Evolutionary conservation across 2,888 invertebrate genomes (phyloP).

Genomic region (Caradrina kadenii): DNA sequence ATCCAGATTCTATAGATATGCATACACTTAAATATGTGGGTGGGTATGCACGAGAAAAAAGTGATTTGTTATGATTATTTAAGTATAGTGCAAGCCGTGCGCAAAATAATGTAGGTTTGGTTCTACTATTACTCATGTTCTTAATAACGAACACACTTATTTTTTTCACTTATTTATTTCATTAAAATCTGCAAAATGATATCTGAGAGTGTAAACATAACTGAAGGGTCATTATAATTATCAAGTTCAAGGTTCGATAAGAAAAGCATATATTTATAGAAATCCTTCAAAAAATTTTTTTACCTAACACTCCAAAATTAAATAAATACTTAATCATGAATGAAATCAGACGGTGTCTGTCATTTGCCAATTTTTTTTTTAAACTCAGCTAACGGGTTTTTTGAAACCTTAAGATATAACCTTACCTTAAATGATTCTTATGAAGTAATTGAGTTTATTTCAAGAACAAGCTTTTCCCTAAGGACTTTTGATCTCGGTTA

Average conservation of each 20-base stretch:
- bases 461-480: not conserved
- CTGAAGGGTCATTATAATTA: not conserved
- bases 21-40: not conserved
- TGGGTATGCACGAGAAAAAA: not conserved
- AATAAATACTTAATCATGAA: too few relatives aligned
- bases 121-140: not conserved
- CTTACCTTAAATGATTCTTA: not conserved
- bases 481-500: constrained; percentile 1
- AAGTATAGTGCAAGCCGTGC: not conserved
- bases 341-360: too few relatives aligned
- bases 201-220: not conserved
- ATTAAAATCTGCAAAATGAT: not conserved
- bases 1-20: not conserved
- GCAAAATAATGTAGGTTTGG: constrained; percentile 13
- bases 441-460: not conserved
- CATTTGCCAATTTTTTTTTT: too few relatives aligned
- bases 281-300: too few relatives aligned
- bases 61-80: constrained; percentile 15
- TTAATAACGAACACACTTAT: not conserved
- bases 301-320: too few relatives aligned
- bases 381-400: too few relatives aligned
- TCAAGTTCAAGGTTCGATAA: not conserved
- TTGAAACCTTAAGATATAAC: too few relatives aligned
- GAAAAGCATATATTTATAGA: too few relatives aligned
- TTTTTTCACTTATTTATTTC: too few relatives aligned